Evolutionary conservation across 2,888 invertebrate genomes (phyloP), one percentile per base, ranked within the genome.

Genomic region (Miltochrista miniata): DNA sequence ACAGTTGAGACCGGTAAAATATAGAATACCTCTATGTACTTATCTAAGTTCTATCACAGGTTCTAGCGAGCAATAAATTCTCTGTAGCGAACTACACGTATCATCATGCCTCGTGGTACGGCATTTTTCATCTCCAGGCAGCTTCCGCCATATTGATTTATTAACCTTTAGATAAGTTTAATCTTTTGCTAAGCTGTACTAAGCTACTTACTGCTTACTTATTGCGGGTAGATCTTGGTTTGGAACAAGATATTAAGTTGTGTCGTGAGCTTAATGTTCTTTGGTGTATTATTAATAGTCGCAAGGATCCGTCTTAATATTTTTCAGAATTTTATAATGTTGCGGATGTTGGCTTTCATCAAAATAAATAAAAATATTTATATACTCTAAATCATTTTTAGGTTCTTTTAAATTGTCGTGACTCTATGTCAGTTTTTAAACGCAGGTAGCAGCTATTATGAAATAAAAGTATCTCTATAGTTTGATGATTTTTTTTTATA

Each of bases 141-240:
- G 71, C 76, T 82, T 81, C 84, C 79, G 76, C 70, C 47, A 60
- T 39, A 34, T 43, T 76, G 79, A 84, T 82, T 84, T 82, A 83
- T 70, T 68, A 59, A 61, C 59, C 45, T 45, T 43, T 31, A 72
- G 79, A 79, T 83, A 76, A 72, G 63, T 64, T 61, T 68, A 74
- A 79, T 77, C 73, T 76, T 72, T 71, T 64, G 55, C 63, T 56
- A 68, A 60, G 49, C 54, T 57, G 48, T 45, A 29, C 38, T 37
- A 13, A 5, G 57, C 61, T 61, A 55, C 61, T 68, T 51, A 63
- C 30, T 51, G 14, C 38, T 34, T 24, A 24, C 38, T 34, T 24
- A 18, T 18, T 43, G 12, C 29, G 36, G 11, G 33, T 34, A 47
- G 24, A 34, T 18, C 33, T 11, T 18, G 33, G 12, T 33, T 24